Base-by-base conservation (phyloP, 2,888 invertebrate species). In the Acleris sparsana region DNA sequence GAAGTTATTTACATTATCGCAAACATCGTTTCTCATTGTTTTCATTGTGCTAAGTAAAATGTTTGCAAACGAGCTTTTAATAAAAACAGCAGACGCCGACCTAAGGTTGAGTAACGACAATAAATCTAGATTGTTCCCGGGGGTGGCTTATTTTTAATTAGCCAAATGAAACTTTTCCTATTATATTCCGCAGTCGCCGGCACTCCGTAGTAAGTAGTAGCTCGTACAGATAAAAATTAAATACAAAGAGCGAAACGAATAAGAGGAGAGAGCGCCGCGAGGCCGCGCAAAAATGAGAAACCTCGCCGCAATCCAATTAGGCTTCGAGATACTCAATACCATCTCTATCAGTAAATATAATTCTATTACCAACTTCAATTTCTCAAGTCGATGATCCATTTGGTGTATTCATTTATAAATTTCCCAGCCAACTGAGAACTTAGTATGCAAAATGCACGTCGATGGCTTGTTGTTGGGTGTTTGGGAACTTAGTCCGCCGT, bases 121-220 rank as follows among this genome's bases (percentile, higher is more conserved):
- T 87, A 86, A 88, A 89, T 88, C 85, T 80, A 80, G 80, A 85
- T 84, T 80, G 83, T 85, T 82, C 83, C 82, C 83, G 69, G 71
- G 83, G 84, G 84, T 82, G 80, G 85, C 82, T 87, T 85, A 84
- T 87, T 90, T 89, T 89, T 90, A 90, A 90, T 90, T 89, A 91
- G 85, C 85, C 79, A 87, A 89, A 90, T 89, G 88, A 87, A 89
- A 89, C 85, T 89, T 89, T 89, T 85, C 84, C 86, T 85, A 86
- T 88, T 89, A 87, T 85, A 84, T 83, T 86, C 81, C 75, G 74
- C 80, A 80, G 78, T 78, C 81, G 85, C 75, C 79, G 79, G 81
- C 78, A 80, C 76, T 80, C 77, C 74, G 73, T 73, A 74, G 73
- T 78, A 70, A 71, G 70, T 71, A 71, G 70, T 71, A 70, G 70